Percentiles rank a stretch among this genome's conserved stretches.
Conservation (phyloP, 92 coral and sea anemone species). For the Actinernus sp. region DNA sequence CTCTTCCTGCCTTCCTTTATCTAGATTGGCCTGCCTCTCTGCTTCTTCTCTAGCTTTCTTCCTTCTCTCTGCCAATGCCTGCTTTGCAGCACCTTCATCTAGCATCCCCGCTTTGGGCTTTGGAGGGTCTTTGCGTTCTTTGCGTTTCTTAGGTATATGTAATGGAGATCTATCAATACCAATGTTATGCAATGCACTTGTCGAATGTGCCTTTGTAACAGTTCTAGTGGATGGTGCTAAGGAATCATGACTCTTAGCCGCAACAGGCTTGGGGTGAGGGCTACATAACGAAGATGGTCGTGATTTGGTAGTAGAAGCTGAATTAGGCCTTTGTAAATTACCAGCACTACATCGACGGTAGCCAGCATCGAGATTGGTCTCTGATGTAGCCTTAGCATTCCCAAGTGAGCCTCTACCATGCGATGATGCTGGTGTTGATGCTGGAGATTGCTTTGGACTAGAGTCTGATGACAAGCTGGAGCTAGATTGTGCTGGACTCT, state of each 20-base stretch:
- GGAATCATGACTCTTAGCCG: conserved; percentile 67
- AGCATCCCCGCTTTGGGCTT: conserved; percentile 92
- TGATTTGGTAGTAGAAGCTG: conserved; percentile 61
- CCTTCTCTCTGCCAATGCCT: conserved; percentile 95
- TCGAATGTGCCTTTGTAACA: conserved; percentile 90
- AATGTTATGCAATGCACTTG: conserved; percentile 86
- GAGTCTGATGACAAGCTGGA: conserved; percentile 76
- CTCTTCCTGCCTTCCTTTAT: conserved; percentile 86
- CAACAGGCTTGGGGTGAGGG: conserved; percentile 20
- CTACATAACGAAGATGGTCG: conserved; percentile 36
- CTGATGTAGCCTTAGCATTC: conserved; percentile 57
- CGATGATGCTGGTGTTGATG: conserved; percentile 54
- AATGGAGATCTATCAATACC: conserved; percentile 39
- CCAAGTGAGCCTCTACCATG: conserved; percentile 46
- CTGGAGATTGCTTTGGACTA: conserved; percentile 72
- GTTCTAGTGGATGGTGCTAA: conserved; percentile 60
- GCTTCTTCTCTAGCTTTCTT: conserved; percentile 97
- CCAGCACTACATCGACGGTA: conserved; percentile 69
- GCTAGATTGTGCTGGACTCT: conserved; percentile 61
- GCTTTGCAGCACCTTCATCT: conserved; percentile 89
- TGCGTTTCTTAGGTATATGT: conserved; percentile 51
- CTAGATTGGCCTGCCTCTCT: conserved; percentile 93
- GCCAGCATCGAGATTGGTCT: conserved; percentile 34
- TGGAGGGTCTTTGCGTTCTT: conserved; percentile 65
- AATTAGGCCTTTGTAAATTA: conserved; percentile 53